These are phyloP conservation scores for Dendrocincla fuliginosa DNA, from an alignment of 2,797 vertebrate species.

Conservation along the genomic window DNA sequence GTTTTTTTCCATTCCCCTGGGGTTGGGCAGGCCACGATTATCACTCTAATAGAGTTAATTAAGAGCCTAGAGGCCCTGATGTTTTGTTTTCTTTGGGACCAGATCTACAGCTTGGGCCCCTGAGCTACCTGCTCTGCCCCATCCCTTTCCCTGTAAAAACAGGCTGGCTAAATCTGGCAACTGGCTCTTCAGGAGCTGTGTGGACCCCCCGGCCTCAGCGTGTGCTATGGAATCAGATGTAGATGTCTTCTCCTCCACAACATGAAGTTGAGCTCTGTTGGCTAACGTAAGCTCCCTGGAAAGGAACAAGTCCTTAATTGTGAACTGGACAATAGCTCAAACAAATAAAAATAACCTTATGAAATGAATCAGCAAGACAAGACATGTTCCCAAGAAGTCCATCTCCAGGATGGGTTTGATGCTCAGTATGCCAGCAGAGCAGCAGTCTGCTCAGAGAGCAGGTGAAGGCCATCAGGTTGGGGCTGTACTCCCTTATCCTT, in stretches of 20 bases:
- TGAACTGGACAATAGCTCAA: neutral
- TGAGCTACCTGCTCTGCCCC: neutral
- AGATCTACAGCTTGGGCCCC: slow-evolving; percentile 10
- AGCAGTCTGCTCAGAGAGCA: neutral
- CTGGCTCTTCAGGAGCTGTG: accelerated
- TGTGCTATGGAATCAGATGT: neutral
- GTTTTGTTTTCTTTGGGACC: slow-evolving; percentile 57
- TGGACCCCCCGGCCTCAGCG: neutral
- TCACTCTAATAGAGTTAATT: slow-evolving; percentile 55
- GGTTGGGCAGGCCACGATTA: slow-evolving; percentile 19
- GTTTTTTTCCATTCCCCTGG: slow-evolving; percentile 58
- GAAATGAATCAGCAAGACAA: neutral
- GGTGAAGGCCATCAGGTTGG: neutral
- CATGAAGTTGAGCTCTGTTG: accelerated
- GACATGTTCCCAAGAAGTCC: neutral
- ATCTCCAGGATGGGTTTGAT: neutral
- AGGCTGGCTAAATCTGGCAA: neutral
- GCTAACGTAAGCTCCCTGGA: neutral
- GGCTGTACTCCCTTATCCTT: neutral
- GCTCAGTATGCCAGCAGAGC: neutral
- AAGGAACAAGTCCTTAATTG: neutral
- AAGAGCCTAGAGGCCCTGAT: slow-evolving; percentile 1
- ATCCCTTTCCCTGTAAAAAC: neutral
- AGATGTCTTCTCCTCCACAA: neutral
- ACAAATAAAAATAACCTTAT: neutral